Base-by-base conservation (phyloP, 64 coral and sea anemone genomes). In the Montipora efflorescens region DNA sequence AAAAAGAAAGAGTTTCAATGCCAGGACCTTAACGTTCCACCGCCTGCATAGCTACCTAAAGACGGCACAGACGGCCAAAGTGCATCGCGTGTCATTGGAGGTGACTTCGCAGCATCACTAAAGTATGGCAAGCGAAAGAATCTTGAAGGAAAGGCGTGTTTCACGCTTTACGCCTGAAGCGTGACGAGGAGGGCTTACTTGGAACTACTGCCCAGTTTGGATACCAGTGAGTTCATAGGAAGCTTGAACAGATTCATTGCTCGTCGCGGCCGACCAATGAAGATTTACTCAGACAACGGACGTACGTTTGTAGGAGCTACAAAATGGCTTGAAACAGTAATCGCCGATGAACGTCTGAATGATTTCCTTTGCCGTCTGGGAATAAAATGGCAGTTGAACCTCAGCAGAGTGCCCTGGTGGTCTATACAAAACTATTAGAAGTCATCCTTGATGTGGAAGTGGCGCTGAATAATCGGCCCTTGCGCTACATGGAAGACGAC, bases 81-180 rank as follows among this genome's bases (percentile, higher is more conserved):
- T 36, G 36, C 36, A 36, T 36, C 36, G 36, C 36, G 0, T 36
- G 90, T 84, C 13, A 67, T 91, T 18, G 90, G 90, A 69, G 43
- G 82, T 73, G 90, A 91, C n/a, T 91, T 72, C 47, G 90, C 90
- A 12, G 90, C 59, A 44, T 79, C 90, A 4, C 16, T 91, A 43
- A 43, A 67, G 57, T 94, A 80, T 67, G 58, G 88, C 76, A 28
- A 47, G 47, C 49, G 46, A 43, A 21, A 20, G n/a, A 72, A 67
- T 11, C 55, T 64, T 19, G 78, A 92, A 36, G 90, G 79, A 21
- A 92, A 86, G n/a, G 91, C 87, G 68, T 84, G 89, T 89, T 80
- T 94, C 8, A 28, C 89, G 59, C 76, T 94, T 22, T 81, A 78
- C 13, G 59, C 93, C 74, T 94, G 87, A 50, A 90, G 87, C 19